Evolutionary conservation across 1,140 invertebrate genomes (phyloP).

Genomic region (Anoplophora glabripennis): DNA sequence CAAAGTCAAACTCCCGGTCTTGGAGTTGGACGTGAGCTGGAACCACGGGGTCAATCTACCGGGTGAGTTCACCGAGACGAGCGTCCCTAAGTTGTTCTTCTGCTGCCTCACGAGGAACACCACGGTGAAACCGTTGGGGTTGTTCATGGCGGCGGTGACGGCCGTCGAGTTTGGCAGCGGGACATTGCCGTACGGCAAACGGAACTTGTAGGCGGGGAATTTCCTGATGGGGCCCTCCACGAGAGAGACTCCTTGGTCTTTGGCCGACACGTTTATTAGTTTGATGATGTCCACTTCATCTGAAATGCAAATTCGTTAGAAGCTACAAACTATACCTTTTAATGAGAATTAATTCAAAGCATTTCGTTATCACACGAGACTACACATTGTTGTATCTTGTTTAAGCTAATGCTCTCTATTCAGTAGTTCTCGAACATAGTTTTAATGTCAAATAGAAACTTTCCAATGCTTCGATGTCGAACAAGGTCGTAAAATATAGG

Average conservation of each 20-base stretch:
- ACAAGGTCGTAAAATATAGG: too few relatives aligned
- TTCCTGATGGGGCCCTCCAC: conserved; percentile 47
- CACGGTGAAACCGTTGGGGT: conserved; percentile 41
- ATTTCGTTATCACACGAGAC: too few relatives aligned
- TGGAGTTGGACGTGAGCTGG: conserved; percentile 47
- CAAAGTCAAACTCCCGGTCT: conserved; percentile 43
- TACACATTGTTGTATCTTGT: too few relatives aligned
- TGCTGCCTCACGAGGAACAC: conserved; percentile 49
- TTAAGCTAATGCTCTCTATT: too few relatives aligned
- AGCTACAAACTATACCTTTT: too few relatives aligned
- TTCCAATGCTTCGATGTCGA: too few relatives aligned
- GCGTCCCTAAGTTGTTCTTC: conserved; percentile 49
- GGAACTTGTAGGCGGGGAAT: conserved; percentile 50
- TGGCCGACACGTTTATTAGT: conserved; percentile 47
- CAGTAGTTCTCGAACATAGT: too few relatives aligned
- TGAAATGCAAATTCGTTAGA: too few relatives aligned
- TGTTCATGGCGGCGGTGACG: conserved; percentile 40
- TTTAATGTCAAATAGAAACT: too few relatives aligned
- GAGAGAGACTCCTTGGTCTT: conserved; percentile 48
- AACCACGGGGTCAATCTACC: conserved; percentile 52
- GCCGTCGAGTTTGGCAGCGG: conserved; percentile 42
- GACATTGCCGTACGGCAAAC: conserved; percentile 49
- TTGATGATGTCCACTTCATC: conserved; percentile 50
- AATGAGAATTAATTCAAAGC: too few relatives aligned
- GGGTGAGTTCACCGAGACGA: conserved; percentile 51